Conservation (phyloP, 2,888 invertebrate genomes). For the Hirtodrosophila trivittata region DNA sequence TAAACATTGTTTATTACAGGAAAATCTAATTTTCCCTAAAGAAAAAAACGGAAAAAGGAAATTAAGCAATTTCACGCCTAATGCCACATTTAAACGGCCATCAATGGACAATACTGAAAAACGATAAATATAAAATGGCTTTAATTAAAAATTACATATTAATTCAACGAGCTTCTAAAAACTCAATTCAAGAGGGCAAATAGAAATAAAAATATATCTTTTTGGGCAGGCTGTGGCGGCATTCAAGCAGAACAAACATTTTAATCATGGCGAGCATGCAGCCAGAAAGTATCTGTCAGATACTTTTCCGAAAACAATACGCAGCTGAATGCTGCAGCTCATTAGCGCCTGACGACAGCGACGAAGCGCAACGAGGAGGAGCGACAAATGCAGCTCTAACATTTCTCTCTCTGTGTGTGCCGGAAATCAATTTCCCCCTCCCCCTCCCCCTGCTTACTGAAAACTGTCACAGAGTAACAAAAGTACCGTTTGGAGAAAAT, state of each 20-base stretch:
- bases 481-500: conserved; percentile 37
- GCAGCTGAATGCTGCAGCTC: conserved; percentile 69
- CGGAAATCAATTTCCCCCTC: conserved; percentile 69
- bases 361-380: conserved; percentile 63
- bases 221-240: conserved; percentile 40
- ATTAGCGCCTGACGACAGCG: conserved; percentile 72
- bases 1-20: no score
- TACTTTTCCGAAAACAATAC: conserved; percentile 37
- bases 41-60: conserved; percentile 44
- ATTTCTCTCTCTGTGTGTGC: conserved; percentile 41
- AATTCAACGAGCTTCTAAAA: conserved; percentile 48
- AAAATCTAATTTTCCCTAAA: no score
- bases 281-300: conserved; percentile 66
- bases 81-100: conserved; percentile 52
- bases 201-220: conserved; percentile 46
- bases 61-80: conserved; percentile 66
- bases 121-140: conserved; percentile 63
- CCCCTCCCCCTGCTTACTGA: neutral
- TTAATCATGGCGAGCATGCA: conserved; percentile 59
- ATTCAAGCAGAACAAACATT: conserved; percentile 75
- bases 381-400: conserved; percentile 27
- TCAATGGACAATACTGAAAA: conserved; percentile 37
- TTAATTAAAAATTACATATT: conserved; percentile 72
- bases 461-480: conserved; percentile 39
- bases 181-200: conserved; percentile 6